Percentiles rank a stretch among this genome's conserved stretches.
Conservation (phyloP, 2,888 invertebrate genomes). For the Cryptocheilus praepositus region DNA sequence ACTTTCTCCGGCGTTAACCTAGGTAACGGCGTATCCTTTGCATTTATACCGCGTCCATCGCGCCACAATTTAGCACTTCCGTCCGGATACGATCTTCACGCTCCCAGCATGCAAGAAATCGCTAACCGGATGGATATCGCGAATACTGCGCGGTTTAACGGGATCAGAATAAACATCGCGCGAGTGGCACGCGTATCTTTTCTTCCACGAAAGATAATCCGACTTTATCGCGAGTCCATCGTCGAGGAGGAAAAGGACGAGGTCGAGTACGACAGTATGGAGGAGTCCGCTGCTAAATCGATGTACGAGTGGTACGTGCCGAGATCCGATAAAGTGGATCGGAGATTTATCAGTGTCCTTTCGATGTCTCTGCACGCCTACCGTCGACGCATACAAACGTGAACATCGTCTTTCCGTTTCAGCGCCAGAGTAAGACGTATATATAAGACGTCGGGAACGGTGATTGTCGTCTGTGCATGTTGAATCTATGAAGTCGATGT, state of each 20-base stretch:
- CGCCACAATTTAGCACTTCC: too few relatives aligned
- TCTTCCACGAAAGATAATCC: background rate
- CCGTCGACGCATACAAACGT: background rate
- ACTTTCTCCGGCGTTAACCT: too few relatives aligned
- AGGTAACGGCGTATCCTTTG: too few relatives aligned
- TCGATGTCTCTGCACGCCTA: background rate
- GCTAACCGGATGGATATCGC: too few relatives aligned
- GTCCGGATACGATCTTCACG: too few relatives aligned
- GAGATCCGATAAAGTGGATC: background rate
- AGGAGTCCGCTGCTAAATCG: background rate
- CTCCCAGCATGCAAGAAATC: too few relatives aligned
- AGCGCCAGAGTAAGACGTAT: too few relatives aligned
- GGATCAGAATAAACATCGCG: conserved; percentile 4
- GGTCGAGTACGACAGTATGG: background rate
- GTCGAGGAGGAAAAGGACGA: background rate
- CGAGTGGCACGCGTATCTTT: background rate
- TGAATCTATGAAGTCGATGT: too few relatives aligned
- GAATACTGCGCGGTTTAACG: background rate
- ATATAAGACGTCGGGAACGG: too few relatives aligned
- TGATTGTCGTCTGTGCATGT: too few relatives aligned
- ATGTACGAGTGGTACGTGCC: background rate
- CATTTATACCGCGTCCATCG: too few relatives aligned
- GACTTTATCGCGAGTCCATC: background rate
- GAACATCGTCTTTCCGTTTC: too few relatives aligned
- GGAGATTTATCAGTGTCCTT: background rate